phyloP scores from a whole-genome alignment of 2,888 invertebrate species.

The Hetaerina titia region DNA sequence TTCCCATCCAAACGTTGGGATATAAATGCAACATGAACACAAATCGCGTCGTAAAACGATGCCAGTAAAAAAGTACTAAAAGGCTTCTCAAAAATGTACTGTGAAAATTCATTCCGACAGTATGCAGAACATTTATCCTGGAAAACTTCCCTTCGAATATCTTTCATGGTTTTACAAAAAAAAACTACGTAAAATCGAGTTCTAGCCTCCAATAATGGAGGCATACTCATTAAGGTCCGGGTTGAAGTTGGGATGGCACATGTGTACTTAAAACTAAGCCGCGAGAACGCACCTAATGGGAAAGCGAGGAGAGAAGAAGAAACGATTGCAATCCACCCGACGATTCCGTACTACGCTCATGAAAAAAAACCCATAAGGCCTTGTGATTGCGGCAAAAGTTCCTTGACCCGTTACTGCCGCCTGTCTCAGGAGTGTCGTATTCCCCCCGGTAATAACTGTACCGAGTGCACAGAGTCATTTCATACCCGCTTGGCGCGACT shows the following conservation, averaged over 20 bases:
- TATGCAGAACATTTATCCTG: no score
- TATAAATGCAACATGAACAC: no score
- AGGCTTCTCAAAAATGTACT: no score
- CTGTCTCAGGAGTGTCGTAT: background rate
- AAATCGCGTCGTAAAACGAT: no score
- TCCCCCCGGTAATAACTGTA: conserved; percentile 4
- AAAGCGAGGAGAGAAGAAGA: background rate
- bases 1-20: no score
- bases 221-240: background rate
- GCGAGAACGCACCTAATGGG: background rate
- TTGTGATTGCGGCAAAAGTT: background rate
- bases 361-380: background rate
- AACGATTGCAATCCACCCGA: background rate
- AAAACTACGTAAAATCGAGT: background rate
- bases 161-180: no score
- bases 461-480: background rate
- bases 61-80: no score
- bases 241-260: background rate
- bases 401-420: conserved; percentile 16
- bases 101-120: no score
- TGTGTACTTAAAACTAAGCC: background rate
- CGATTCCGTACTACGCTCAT: background rate
- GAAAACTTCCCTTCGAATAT: no score
- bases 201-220: background rate
- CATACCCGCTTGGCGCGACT: background rate